A percentile compares a stretch with the other conserved stretches of the same genome.
Evolutionary conservation across 2,888 invertebrate species (phyloP).

Genomic region (Coenonympha arcania): DNA sequence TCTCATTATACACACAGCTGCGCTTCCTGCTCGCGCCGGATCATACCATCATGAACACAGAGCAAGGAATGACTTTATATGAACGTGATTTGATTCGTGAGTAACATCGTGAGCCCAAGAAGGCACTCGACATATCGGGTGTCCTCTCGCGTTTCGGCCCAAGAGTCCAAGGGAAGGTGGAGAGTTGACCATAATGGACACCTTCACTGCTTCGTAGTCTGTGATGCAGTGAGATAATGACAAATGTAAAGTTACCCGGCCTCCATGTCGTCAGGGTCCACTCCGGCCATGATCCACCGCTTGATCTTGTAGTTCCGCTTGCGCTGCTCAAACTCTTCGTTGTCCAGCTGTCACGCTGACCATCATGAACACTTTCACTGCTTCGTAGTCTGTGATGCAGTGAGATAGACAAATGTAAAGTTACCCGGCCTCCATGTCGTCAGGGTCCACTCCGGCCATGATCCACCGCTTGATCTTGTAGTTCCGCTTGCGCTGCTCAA

Average conservation of each 20-base stretch:
- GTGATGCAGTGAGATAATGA: no score
- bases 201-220: slow-evolving; percentile 91
- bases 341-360: slow-evolving; percentile 92
- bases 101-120: no score
- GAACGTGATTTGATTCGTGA: no score
- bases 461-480: slow-evolving; percentile 92
- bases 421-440: slow-evolving; percentile 80
- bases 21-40: slow-evolving; percentile 93
- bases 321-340: slow-evolving; percentile 91
- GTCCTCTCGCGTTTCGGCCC: no score
- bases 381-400: slow-evolving; percentile 91
- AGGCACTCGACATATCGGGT: no score
- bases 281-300: slow-evolving; percentile 88
- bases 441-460: slow-evolving; percentile 87
- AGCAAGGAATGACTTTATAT: no score
- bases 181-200: no score
- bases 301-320: slow-evolving; percentile 90
- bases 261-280: slow-evolving; percentile 85
- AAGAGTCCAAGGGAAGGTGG: no score
- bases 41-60: slow-evolving; percentile 95
- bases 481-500: slow-evolving; percentile 88
- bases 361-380: slow-evolving; percentile 91
- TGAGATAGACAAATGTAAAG: slow-evolving; percentile 12
- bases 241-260: slow-evolving; percentile 54
- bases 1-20: slow-evolving; percentile 89